Evolutionary conservation across 2,888 invertebrate species (phyloP), one percentile per base, ranked within the genome.

Genomic region (Desoria tigrina): DNA sequence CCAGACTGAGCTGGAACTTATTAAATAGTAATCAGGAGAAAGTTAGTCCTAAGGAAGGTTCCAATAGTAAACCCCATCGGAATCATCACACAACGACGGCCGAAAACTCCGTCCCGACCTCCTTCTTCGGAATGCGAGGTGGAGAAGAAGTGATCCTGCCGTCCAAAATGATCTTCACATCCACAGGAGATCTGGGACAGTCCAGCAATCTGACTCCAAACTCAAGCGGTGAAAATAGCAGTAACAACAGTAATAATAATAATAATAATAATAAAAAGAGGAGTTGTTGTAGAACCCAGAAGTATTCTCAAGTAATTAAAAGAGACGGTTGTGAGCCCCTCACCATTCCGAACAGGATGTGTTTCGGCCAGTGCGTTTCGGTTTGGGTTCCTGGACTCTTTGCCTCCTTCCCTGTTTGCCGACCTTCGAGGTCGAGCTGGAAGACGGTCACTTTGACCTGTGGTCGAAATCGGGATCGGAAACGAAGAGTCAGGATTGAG

Each of bases 311-410:
- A 57, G 70, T 74, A 2, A 66, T 75, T 32, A 74, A 74, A 50
- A 50, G 73, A n/a, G 72, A 74, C 27, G 75, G 75, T 23, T 75
- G 75, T 61, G 72, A 75, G 59, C 72, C 75, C 2, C 45, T 74
- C 51, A 74, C 69, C 18, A 66, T 75, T 26, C 66, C 71, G 3
- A 75, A 75, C 60, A 65, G 68, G 65, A 74, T 75, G 72, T 75
- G 75, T 54, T 69, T 71, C 62, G 75, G 75, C 11, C 72, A 73
- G 45, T 75, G 75, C 50, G 71, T 75, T 2, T 71, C 71, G 4
- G 75, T 75, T 9, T 75, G 75, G 75, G 70, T 75, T 18, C 75
- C 75, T 2, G 72, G 74, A 24, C 57, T 75, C 18, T 75, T 75
- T 58, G 67, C 70, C 26, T 74, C 74, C 9, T 74, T 71, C 55